Conservation (phyloP, 1,140 invertebrate species). For the Matsumurasca onukii region DNA sequence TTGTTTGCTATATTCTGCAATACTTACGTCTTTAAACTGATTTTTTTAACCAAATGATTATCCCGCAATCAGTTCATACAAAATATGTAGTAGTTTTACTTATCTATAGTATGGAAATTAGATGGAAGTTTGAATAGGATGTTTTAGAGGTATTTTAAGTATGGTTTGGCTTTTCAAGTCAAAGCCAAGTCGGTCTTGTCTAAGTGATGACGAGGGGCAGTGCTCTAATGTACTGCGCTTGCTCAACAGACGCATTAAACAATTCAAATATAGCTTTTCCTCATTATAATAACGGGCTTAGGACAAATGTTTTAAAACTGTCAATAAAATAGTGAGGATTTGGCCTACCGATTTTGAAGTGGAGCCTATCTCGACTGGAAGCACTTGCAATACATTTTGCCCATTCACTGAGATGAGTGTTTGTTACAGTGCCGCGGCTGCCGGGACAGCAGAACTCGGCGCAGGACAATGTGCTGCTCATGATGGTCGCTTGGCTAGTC, state of each 20-base stretch:
- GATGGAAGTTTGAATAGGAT: no score
- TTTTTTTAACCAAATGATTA: no score
- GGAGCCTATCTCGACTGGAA: background rate
- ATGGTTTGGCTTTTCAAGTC: no score
- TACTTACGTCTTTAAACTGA: no score
- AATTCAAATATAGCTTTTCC: no score
- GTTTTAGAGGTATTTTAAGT: no score
- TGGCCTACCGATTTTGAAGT: background rate
- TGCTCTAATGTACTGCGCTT: background rate
- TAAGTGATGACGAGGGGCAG: no score
- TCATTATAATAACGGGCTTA: background rate
- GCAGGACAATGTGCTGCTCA: constrained; percentile 23
- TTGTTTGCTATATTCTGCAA: no score
- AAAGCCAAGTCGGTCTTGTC: no score
- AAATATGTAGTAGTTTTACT: no score
- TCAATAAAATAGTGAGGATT: background rate
- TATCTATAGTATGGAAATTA: no score
- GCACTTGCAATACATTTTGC: background rate
- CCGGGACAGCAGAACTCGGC: constrained; percentile 21
- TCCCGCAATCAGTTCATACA: no score
- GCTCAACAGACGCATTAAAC: background rate
- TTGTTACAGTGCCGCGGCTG: constrained; percentile 30
- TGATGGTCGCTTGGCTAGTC: constrained; percentile 33
- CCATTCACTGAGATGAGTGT: background rate
- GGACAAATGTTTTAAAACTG: background rate